Evolutionary conservation across 1,140 invertebrate genomes (phyloP).

Genomic region (Drosophila pallidifrons): DNA sequence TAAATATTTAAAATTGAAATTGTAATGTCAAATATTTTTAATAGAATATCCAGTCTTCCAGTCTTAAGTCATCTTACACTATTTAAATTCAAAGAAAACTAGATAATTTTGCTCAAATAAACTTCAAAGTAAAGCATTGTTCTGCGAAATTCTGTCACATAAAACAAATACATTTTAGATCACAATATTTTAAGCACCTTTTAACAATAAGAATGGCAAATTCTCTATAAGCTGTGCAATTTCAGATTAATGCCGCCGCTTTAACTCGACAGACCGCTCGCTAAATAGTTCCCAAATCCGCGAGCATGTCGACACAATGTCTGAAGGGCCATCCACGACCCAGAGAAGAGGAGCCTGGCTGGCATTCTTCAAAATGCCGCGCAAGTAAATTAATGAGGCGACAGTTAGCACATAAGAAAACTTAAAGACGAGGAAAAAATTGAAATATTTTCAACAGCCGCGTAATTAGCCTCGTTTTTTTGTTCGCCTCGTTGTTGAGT

Average conservation of each 20-base stretch:
- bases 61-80: no score
- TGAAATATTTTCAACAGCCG: constrained; percentile 73
- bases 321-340: constrained; percentile 13
- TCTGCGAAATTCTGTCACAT: neutral
- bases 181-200: neutral
- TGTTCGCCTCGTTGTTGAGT: neutral
- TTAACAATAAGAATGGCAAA: neutral
- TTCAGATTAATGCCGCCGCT: neutral
- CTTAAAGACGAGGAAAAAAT: constrained; percentile 29
- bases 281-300: neutral
- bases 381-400: constrained; percentile 75
- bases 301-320: constrained; percentile 10
- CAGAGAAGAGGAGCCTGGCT: neutral
- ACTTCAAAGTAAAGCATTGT: no score
- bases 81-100: no score
- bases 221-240: neutral
- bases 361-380: constrained; percentile 18
- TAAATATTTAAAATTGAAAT: no score
- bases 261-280: neutral
- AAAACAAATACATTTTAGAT: neutral
- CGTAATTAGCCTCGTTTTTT: constrained; percentile 70
- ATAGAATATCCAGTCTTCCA: no score
- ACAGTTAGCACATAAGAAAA: constrained; percentile 54
- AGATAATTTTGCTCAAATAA: no score
- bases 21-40: no score